A percentile compares a stretch with the other conserved stretches of the same genome.
These are phyloP conservation scores for Sparus aurata DNA, from an alignment of 2,797 vertebrate species.

Conservation along the genomic window DNA sequence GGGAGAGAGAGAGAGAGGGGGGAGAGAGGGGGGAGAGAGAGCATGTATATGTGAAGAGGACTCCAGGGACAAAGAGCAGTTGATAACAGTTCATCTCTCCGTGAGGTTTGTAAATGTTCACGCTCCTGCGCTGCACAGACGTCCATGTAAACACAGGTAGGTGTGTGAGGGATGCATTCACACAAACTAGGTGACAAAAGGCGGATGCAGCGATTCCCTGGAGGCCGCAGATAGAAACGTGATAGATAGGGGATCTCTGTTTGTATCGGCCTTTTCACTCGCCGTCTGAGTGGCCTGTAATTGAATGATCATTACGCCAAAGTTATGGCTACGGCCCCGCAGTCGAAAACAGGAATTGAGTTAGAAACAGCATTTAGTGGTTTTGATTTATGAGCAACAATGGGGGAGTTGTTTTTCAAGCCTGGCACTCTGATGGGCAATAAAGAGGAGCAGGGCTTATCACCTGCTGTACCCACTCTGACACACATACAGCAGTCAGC, in stretches of 20 bases:
- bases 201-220: conserved; percentile 60
- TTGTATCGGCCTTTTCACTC: conserved; percentile 60
- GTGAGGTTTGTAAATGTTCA: conserved; percentile 43
- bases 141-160: conserved; percentile 41
- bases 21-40: neutral
- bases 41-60: conserved; percentile 18
- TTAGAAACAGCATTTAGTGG: conserved; percentile 77
- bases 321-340: conserved; percentile 66
- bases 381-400: conserved; percentile 83
- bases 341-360: conserved; percentile 68
- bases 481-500: conserved; percentile 62
- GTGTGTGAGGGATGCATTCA: conserved; percentile 31
- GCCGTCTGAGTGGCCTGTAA: conserved; percentile 74
- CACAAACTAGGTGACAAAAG: conserved; percentile 51
- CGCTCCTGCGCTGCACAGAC: conserved; percentile 18
- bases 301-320: conserved; percentile 80
- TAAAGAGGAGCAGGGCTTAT: conserved; percentile 80
- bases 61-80: conserved; percentile 9
- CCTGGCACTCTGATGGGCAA: conserved; percentile 75
- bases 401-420: conserved; percentile 69
- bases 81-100: conserved; percentile 43
- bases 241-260: conserved; percentile 61
- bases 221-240: conserved; percentile 56
- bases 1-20: conserved; percentile 2
- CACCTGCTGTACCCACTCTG: conserved; percentile 71